Base-by-base conservation (phyloP, 2,113 vertebrate genomes). In the Coryphaenoides rupestris region DNA sequence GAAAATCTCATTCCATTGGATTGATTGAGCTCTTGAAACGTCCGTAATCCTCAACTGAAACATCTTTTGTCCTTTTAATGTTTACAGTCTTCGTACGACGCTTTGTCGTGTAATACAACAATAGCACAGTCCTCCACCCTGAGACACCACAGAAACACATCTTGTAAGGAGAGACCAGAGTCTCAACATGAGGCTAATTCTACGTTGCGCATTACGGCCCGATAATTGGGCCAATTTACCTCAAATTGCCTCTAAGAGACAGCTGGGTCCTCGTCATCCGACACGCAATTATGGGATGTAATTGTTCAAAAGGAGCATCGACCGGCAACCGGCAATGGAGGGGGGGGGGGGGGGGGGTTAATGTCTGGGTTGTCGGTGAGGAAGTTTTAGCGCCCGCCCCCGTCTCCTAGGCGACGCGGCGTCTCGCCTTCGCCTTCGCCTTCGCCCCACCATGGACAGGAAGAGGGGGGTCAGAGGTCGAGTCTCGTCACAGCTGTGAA, bases 401-500 rank as follows among this genome's bases (percentile, higher is more conserved):
- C 67, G 74, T 21, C 33, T 40, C 33, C 28, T 12, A 7, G 9
- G 7, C 33, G 33, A 12, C 33, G 9, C 33, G 2, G 21, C 3
- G 1, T 55, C 66, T 45, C 65, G 47, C 9, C 33, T 40, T 2
- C 2, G 0, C 33, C 33, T 7, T 40, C 33, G 33, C 10, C 33
- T 56, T 53, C 49, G 52, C 63, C 68, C 10, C 12, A 2, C 26
- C 50, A 3, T 40, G 33, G 33, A n/a, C n/a, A n/a, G n/a, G 33
- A 60, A 52, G 21, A 19, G 60, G 56, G 65, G 74, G n/a, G n/a
- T 68, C 65, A 50, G 21, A 49, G 60, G 66, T 69, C 24, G 64
- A 55, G 73, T 73, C 46, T 22, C 58, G 73, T 74, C 66, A 64
- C 83, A 75, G 76, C 76, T 81, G 77, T 73, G 64, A 59, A 58